A percentile compares a stretch with the other conserved stretches of the same genome.
Conservation (phyloP, 2,113 vertebrate species). For the Corynorhinus townsendii region DNA sequence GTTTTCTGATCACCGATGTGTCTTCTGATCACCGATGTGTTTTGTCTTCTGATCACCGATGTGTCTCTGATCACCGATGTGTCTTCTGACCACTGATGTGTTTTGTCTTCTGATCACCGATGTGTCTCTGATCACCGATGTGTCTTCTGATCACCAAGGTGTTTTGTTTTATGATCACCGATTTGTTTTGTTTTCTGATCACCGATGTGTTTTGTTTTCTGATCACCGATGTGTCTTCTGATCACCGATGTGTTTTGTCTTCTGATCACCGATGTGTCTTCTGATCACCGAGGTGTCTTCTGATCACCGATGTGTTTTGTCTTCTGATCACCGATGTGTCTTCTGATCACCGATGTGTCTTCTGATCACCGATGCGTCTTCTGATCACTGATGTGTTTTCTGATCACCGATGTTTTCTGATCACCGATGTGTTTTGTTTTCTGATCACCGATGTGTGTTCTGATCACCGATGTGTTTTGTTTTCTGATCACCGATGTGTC, state of each 20-base stretch:
- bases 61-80: no score
- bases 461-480: background rate
- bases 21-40: no score
- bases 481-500: background rate
- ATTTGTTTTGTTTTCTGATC: no score
- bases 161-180: background rate
- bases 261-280: background rate
- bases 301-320: background rate
- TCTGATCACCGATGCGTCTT: no score
- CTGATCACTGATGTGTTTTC: background rate
- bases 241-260: background rate
- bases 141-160: no score
- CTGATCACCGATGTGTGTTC: background rate
- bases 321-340: background rate
- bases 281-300: no score
- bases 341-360: no score
- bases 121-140: no score
- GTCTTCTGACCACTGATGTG: no score
- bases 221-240: background rate
- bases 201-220: background rate
- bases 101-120: background rate
- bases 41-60: background rate
- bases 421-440: background rate
- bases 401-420: no score
- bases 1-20: background rate